A percentile compares a stretch with the other conserved stretches of the same genome.
Evolutionary conservation across 2,888 invertebrate genomes (phyloP).

Genomic region (Heliconius ethilla): DNA sequence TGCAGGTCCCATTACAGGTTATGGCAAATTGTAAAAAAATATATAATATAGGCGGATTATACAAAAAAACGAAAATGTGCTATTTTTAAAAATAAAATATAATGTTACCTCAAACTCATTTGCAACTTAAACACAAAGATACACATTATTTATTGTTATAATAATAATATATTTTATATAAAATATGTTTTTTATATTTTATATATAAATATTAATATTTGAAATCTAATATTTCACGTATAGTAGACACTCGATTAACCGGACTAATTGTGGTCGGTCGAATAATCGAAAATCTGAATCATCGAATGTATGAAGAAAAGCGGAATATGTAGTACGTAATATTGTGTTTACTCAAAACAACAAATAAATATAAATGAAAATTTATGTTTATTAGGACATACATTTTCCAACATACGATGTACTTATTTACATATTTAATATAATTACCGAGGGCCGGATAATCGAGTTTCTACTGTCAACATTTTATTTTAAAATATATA

Average conservation of each 20-base stretch:
- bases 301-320: background rate
- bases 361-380: too few species aligned
- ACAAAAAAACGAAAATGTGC: background rate
- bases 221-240: too few species aligned
- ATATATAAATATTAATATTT: background rate
- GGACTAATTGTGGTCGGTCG: background rate
- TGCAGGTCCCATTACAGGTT: background rate
- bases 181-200: background rate
- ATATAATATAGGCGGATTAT: slow-evolving; percentile 14
- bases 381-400: too few species aligned
- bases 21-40: slow-evolving; percentile 11
- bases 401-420: too few species aligned
- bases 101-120: slow-evolving; percentile 14
- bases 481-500: background rate
- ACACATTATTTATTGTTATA: background rate
- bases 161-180: background rate
- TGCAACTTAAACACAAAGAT: background rate
- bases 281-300: too few species aligned
- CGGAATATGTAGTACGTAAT: background rate
- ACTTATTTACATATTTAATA: too few species aligned
- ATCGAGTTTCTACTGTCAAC: background rate
- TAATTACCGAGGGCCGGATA: background rate
- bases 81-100: background rate
- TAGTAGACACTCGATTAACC: background rate
- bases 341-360: too few species aligned